Evolutionary conservation across 2,797 vertebrate species (phyloP).

Genomic region (Chromis chromis): DNA sequence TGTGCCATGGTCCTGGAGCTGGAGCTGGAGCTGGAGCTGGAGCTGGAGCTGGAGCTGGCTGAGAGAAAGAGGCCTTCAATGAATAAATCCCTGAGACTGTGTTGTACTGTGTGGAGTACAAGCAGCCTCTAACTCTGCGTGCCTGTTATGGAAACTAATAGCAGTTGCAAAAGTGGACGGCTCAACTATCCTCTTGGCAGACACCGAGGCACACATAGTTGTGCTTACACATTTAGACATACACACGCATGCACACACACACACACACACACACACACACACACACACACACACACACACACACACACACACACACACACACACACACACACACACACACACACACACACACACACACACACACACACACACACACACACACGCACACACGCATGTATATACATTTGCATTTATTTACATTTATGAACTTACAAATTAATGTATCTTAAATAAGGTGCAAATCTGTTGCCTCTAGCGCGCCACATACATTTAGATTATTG

Average conservation of each 20-base stretch:
- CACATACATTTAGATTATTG: no score
- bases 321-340: no score
- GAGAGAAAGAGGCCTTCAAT: conserved; percentile 39
- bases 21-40: conserved; percentile 31
- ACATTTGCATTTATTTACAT: no score
- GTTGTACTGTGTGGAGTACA: conserved; percentile 24
- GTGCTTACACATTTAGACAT: conserved; percentile 53
- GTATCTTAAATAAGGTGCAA: no score
- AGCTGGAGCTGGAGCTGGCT: conserved; percentile 51
- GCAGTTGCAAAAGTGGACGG: conserved; percentile 59
- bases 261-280: conserved; percentile 24
- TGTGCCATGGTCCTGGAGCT: conserved; percentile 74
- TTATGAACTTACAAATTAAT: no score
- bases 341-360: no score
- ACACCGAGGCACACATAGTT: conserved; percentile 53
- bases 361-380: neutral
- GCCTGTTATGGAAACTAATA: conserved; percentile 65
- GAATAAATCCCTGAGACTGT: conserved; percentile 23
- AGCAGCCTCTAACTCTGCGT: conserved; percentile 41
- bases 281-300: neutral
- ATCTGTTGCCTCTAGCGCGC: no score
- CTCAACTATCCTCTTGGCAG: conserved; percentile 70
- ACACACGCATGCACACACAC: conserved; percentile 19
- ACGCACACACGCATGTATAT: no score
- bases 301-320: no score